phyloP scores from a whole-genome alignment of 2,797 vertebrate genomes.

The Lycodopsis pacificus region DNA sequence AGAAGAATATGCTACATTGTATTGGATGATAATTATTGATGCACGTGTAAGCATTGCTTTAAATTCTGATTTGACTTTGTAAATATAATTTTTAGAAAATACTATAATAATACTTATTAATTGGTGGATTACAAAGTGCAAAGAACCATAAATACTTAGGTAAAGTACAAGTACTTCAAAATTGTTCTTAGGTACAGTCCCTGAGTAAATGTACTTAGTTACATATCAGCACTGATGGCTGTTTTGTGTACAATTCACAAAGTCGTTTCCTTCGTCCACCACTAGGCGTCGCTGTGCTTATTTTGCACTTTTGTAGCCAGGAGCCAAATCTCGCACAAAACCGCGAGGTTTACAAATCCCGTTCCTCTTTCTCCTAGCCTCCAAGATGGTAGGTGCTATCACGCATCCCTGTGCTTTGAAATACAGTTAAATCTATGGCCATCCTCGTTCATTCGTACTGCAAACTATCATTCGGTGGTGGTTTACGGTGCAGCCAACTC shows the following conservation, averaged over 20 bases:
- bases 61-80: too few relatives aligned
- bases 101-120: too few relatives aligned
- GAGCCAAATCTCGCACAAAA: conserved; percentile 79
- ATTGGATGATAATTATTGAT: neutral
- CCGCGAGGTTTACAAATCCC: conserved; percentile 74
- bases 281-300: conserved; percentile 63
- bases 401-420: neutral
- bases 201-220: neutral
- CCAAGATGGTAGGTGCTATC: conserved; percentile 84
- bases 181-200: neutral
- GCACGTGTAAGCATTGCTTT: neutral
- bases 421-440: conserved; percentile 63
- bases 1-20: too few relatives aligned
- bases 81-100: too few relatives aligned
- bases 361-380: conserved; percentile 83
- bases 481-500: rapidly evolving
- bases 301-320: neutral
- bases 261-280: neutral
- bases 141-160: neutral
- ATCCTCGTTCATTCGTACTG: conserved; percentile 56
- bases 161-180: neutral
- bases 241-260: too few relatives aligned
- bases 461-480: neutral
- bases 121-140: too few relatives aligned
- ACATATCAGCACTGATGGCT: too few relatives aligned